phyloP scores from a whole-genome alignment of 2,888 invertebrate species.

The Acleris emargana region DNA sequence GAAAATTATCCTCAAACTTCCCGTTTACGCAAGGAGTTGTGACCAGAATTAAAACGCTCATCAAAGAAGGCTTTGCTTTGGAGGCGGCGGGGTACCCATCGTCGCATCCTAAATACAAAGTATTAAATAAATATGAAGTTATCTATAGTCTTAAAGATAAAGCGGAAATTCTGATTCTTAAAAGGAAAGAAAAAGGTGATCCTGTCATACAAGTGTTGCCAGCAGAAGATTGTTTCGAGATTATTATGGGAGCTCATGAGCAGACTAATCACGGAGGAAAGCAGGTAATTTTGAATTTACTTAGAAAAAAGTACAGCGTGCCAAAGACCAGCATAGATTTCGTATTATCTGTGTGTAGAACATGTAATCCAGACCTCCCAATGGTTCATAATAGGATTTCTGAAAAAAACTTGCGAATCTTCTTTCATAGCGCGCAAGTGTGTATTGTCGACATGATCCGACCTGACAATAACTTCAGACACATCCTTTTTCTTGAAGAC shows the following conservation, averaged over 20 bases:
- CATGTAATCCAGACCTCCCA: no score
- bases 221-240: constrained; percentile 31
- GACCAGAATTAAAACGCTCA: constrained; percentile 15
- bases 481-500: constrained; percentile 21
- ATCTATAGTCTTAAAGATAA: not conserved
- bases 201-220: constrained; percentile 19
- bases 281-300: not conserved
- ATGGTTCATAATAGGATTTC: no score
- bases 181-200: constrained; percentile 1
- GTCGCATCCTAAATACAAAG: constrained; percentile 10
- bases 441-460: constrained; percentile 19
- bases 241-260: constrained; percentile 22
- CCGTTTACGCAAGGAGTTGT: constrained; percentile 18
- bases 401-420: no score
- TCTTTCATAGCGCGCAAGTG: constrained; percentile 17
- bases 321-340: constrained; percentile 27
- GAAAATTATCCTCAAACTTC: not conserved
- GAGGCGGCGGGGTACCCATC: constrained; percentile 7
- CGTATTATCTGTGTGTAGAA: constrained; percentile 12
- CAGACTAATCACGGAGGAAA: constrained; percentile 5
- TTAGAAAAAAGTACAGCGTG: constrained; percentile 16
- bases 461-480: constrained; percentile 17
- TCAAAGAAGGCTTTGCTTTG: constrained; percentile 13
- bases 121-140: constrained; percentile 20
- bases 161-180: constrained; percentile 21